Base-by-base conservation (phyloP, 2,113 vertebrate species). In the Sander vitreus region DNA sequence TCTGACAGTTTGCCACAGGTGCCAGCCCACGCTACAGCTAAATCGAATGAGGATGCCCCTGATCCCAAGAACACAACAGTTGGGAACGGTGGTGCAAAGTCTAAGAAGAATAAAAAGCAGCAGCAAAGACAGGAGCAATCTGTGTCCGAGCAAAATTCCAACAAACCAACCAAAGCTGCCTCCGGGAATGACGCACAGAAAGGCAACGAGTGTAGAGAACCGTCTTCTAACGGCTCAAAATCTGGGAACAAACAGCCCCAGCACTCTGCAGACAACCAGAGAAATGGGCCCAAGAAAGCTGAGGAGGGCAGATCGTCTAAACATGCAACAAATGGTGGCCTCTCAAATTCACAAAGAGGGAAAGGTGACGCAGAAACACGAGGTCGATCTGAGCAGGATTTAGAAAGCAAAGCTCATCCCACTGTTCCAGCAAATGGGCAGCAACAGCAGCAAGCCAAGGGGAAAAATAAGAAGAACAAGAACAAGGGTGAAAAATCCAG, bases 401-500 rank as follows among this genome's bases (percentile, higher is more conserved):
- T 76, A 4, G 95, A 96, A 47, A 85, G 76, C 77, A 95, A 84
- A 85, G 85, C 62, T 54, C 88, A 85, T 18, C 68, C 55, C 0
- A 59, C 73, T 43, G 16, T 93, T 65, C 73, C 89, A 25, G 80
- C 90, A 6, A 95, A 93, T 51, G 95, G 94, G 36, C 96, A 96
- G 15, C 97, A 96, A 87, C 95, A 93, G 74, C 95, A 96, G 4
- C 97, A 97, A 83, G 84, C 96, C 76, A 99, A 97, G 94, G 96
- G 96, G 69, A 99, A 97, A 89, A 96, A 93, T 92, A 97, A 96
- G 91, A 97, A 98, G 92, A 98, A 94, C 95, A 97, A 96, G 78
- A 98, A 96, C 95, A 99, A 98, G 91, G 95, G 95, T 72, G 98
- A 98, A 85, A 98, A 98, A 91, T 91, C 96, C 23, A 95, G 71